Evolutionary conservation across 2,888 invertebrate species (phyloP), one percentile per base, ranked within the genome.

Genomic region (Calameuta pallipes): DNA sequence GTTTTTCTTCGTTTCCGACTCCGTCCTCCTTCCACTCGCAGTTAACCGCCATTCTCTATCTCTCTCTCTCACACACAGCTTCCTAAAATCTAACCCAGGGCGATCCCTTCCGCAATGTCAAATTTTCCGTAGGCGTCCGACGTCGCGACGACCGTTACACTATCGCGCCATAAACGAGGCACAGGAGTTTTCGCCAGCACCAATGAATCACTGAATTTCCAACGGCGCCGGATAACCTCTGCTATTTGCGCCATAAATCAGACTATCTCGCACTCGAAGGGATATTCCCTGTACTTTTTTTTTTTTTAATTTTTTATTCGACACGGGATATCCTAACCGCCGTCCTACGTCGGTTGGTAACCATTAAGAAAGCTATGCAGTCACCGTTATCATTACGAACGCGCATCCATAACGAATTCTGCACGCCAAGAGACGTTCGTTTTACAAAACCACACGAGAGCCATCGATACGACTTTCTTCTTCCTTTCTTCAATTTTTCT

Each of bases 131-230:
- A 80, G 78, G 34, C 41, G 41, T 41, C 41, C 41, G 15, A 41
- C 41, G 15, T 41, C 15, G 41, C 41, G 41, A 15, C 41, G 15
- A 6, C 41, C 15, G 15, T 2, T 41, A 41, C 15, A 41, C 41
- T 41, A 41, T 41, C 41, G 15, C 15, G 6, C 41, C 41, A 36
- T 41, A 41, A 41, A 41, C 41, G 41, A 41, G 41, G 41, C 41
- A 15, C 15, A 15, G 41, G 41, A 6, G 6, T 41, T 41, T 41
- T 41, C 41, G 41, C 41, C 6, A 41, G 41, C 31, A 74, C 84
- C 87, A 86, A 89, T 90, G 89, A 90, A 90, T 90, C 90, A 90
- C 85, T 82, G 86, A 89, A 87, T 89, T 86, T 84, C 82, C 85
- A 70, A 30, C 82, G 84, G 70, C 81, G 82, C 82, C 78, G 88